These are phyloP conservation scores for Ploceus nigricollis DNA, from an alignment of 2,113 vertebrate species.

Conservation along the genomic window DNA sequence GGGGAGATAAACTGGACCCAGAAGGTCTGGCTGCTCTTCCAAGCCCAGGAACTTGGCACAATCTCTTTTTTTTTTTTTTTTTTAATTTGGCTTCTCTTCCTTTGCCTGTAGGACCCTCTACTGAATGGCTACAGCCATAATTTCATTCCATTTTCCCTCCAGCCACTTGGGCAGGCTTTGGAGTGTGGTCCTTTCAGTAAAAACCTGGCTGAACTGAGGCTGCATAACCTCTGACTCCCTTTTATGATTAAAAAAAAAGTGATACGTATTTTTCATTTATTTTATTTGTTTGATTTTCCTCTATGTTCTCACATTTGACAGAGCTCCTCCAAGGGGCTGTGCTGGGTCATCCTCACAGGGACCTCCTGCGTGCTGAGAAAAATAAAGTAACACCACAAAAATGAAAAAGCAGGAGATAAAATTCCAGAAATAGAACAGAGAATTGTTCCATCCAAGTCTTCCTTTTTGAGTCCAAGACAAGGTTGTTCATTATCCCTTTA, in stretches of 20 bases:
- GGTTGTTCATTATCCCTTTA: background rate
- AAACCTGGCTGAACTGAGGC: background rate
- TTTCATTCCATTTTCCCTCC: background rate
- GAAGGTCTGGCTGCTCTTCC: background rate
- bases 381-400: background rate
- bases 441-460: background rate
- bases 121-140: background rate
- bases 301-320: background rate
- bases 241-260: no score
- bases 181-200: background rate
- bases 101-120: background rate
- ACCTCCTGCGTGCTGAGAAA: background rate
- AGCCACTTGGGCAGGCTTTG: background rate
- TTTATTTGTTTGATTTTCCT: background rate
- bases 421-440: background rate
- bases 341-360: background rate
- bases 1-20: background rate
- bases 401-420: background rate
- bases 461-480: background rate
- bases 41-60: fast-evolving
- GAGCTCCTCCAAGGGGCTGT: background rate
- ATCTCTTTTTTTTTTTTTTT: no score
- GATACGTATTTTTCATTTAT: background rate
- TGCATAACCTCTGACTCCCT: background rate
- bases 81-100: background rate